A percentile compares a stretch with the other conserved stretches of the same genome.
Evolutionary conservation across 2,797 vertebrate genomes (phyloP).

Genomic region (Pseudocheirus occidentalis): DNA sequence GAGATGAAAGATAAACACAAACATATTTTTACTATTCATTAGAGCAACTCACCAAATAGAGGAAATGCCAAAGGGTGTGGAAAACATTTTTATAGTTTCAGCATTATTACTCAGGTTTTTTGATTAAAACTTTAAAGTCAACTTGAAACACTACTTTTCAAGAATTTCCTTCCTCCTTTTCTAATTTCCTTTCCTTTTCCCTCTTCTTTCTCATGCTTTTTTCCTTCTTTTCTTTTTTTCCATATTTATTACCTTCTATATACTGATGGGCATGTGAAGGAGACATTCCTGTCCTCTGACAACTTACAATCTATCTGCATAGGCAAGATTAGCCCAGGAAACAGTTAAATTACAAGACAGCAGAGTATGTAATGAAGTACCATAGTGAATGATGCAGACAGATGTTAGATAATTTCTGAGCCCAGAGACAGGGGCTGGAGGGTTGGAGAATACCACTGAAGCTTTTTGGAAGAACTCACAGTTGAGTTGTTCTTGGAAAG

Average conservation of each 20-base stretch:
- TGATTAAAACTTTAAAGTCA: neutral
- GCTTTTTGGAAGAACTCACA: neutral
- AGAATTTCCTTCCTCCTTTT: neutral
- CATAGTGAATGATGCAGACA: neutral
- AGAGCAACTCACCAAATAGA: neutral
- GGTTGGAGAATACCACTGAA: neutral
- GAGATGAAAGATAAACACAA: neutral
- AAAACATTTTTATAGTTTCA: neutral
- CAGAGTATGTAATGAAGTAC: neutral
- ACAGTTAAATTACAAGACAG: neutral
- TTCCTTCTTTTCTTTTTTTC: neutral
- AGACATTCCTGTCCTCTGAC: neutral
- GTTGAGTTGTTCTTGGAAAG: neutral
- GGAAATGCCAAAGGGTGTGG: neutral
- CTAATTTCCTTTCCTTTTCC: neutral
- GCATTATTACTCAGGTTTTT: neutral
- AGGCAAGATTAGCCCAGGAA: neutral
- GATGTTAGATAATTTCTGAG: neutral
- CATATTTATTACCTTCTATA: neutral
- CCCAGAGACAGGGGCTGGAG: neutral
- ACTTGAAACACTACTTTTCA: neutral
- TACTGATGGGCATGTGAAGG: neutral
- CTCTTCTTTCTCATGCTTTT: neutral
- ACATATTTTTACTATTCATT: neutral
- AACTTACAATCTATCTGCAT: neutral